These are phyloP conservation scores for Onychorhynchus coronatus DNA, from an alignment of 2,113 vertebrate genomes.

Conservation along the genomic window DNA sequence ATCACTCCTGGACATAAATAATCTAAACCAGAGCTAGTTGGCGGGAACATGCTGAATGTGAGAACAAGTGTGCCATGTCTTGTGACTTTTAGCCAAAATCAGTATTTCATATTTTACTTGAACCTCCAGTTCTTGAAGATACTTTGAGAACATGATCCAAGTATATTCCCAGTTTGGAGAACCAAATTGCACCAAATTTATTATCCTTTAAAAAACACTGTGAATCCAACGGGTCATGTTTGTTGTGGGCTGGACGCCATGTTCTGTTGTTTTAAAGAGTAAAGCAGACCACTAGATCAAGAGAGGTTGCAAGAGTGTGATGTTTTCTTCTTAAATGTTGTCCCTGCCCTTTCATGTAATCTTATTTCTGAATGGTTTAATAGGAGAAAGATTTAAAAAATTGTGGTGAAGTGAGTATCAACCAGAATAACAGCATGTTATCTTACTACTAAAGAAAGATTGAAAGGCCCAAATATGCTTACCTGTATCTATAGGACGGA, in stretches of 20 bases:
- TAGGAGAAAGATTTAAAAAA: neutral
- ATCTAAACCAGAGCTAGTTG: neutral
- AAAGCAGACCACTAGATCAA: neutral
- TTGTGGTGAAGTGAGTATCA: neutral
- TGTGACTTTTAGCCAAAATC: neutral
- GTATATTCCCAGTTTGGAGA: neutral
- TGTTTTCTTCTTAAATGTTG: neutral
- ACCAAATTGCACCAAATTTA: neutral
- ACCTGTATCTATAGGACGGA: neutral
- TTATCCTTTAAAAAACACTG: neutral
- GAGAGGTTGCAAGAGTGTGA: neutral
- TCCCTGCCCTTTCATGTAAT: neutral
- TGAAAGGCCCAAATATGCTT: neutral
- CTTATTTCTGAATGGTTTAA: neutral
- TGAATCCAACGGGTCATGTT: neutral
- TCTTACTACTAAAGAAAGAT: neutral
- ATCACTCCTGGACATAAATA: neutral
- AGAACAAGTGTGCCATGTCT: neutral
- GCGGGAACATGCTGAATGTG: neutral
- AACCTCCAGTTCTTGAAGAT: neutral
- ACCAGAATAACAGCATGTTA: neutral
- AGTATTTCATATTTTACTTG: neutral
- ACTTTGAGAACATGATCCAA: neutral
- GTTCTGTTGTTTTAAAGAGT: neutral
- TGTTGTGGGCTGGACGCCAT: neutral